A percentile compares a stretch with the other conserved stretches of the same genome.
Conservation (phyloP, 1,140 invertebrate species). For the Drosophila yakuba region DNA sequence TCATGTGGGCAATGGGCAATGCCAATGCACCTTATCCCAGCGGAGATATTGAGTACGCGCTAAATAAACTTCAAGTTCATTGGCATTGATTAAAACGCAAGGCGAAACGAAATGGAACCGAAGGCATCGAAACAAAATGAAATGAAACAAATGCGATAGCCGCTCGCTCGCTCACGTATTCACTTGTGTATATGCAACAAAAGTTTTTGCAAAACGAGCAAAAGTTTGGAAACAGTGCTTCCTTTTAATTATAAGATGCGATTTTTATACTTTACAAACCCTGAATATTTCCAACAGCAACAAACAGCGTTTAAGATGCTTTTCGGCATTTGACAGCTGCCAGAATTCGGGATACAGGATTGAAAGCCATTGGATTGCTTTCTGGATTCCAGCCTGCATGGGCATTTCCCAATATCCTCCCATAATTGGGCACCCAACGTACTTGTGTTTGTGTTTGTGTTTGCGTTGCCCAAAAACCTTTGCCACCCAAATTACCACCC, state of each 20-base stretch:
- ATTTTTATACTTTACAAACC: neutral
- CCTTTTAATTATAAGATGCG: too few species aligned
- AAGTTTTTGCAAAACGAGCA: neutral
- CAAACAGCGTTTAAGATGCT: too few species aligned
- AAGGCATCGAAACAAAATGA: slow-evolving; percentile 36
- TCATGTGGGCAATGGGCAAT: slow-evolving; percentile 32
- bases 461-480: neutral
- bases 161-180: neutral
- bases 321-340: slow-evolving; percentile 21
- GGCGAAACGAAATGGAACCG: slow-evolving; percentile 34
- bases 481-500: slow-evolving; percentile 11
- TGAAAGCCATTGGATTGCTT: slow-evolving; percentile 7
- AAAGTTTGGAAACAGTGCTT: neutral
- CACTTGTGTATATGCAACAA: slow-evolving; percentile 10
- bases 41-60: slow-evolving; percentile 30
- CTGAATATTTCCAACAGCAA: too few species aligned
- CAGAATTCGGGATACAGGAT: neutral
- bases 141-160: slow-evolving; percentile 21
- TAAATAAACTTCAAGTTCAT: slow-evolving; percentile 74
- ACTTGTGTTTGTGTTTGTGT: neutral
- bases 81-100: slow-evolving; percentile 71
- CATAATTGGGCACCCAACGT: slow-evolving; percentile 26
- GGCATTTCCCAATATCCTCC: slow-evolving; percentile 20
- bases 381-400: slow-evolving; percentile 20
- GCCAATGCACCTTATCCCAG: slow-evolving; percentile 27